Percentiles rank a stretch among this genome's conserved stretches.
Evolutionary conservation across 2,888 invertebrate genomes (phyloP).

Genomic region (Philhelius pedissequus): DNA sequence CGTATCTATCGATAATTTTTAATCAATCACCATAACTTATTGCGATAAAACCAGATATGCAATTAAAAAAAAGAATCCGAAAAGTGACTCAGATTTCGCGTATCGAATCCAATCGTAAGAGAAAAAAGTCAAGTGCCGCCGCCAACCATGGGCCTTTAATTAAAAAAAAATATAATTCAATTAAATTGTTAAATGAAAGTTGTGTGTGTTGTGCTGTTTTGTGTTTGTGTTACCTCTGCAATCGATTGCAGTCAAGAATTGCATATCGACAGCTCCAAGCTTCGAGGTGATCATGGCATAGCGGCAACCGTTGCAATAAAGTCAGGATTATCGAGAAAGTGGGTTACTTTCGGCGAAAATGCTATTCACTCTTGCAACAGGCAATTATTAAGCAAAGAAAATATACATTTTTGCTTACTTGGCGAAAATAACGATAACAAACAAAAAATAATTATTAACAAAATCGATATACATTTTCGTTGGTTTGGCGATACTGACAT

Average conservation of each 20-base stretch:
- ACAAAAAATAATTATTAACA: slow-evolving; percentile 29
- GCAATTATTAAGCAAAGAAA: slow-evolving; percentile 13
- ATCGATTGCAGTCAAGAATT: slow-evolving; percentile 10
- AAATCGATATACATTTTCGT: slow-evolving; percentile 31
- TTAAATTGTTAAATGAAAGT: slow-evolving; percentile 23
- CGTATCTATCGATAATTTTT: not conserved
- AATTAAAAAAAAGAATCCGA: not conserved
- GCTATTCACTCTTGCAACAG: slow-evolving; percentile 6
- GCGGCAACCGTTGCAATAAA: not conserved
- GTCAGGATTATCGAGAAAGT: slow-evolving; percentile 41
- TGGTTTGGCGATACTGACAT: not conserved
- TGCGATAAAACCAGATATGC: not conserved
- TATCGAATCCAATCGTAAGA: not conserved
- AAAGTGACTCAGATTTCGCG: not conserved
- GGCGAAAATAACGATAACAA: slow-evolving; percentile 17
- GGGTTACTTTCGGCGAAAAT: slow-evolving; percentile 39
- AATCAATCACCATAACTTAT: not conserved
- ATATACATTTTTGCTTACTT: not conserved
- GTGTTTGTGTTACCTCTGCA: slow-evolving; percentile 2
- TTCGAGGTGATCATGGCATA: not conserved
- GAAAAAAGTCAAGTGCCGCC: not conserved
- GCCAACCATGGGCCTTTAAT: slow-evolving; percentile 13
- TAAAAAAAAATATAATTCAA: slow-evolving; percentile 19
- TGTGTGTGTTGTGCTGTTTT: not conserved
- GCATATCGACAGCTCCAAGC: slow-evolving; percentile 18